Conservation (phyloP, 2,888 invertebrate genomes). For the Caenorhabditis uteleia region DNA sequence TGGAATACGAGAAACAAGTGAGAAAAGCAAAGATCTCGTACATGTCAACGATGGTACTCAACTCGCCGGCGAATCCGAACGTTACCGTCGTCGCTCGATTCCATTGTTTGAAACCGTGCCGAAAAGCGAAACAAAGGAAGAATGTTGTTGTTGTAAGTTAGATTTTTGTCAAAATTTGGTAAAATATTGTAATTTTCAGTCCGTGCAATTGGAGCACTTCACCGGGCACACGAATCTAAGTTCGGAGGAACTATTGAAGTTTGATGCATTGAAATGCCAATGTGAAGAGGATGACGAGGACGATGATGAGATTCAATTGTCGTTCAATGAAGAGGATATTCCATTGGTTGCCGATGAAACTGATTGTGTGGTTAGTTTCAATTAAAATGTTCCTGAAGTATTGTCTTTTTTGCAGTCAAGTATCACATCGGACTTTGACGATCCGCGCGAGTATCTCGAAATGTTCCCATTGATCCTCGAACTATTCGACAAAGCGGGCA, state of each 20-base stretch:
- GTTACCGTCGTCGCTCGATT: conserved; percentile 23
- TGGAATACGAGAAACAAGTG: conserved; percentile 17
- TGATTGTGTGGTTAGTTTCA: conserved; percentile 10
- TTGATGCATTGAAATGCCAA: not conserved
- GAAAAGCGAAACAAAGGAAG: not conserved
- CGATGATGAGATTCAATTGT: not conserved
- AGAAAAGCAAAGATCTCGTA: conserved; percentile 19
- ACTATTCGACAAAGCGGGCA: conserved; percentile 18
- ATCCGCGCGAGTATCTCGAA: conserved; percentile 16
- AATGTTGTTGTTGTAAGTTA: not conserved
- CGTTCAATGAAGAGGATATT: not conserved
- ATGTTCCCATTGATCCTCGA: conserved; percentile 27
- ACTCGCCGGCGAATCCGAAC: conserved; percentile 18
- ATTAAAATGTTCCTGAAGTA: not conserved
- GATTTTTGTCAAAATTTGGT: conserved; percentile 4
- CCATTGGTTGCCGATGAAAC: conserved; percentile 9
- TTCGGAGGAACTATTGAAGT: not conserved
- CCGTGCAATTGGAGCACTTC: conserved; percentile 28
- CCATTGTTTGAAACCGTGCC: conserved; percentile 14
- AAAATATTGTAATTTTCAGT: conserved; percentile 7
- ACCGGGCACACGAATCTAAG: conserved; percentile 13
- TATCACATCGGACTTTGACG: too few relatives aligned
- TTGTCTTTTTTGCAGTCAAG: not conserved
- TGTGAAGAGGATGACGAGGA: not conserved
- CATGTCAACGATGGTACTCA: conserved; percentile 17